Conservation (phyloP, 2,888 invertebrate species). For the Odontocolon sp. region DNA sequence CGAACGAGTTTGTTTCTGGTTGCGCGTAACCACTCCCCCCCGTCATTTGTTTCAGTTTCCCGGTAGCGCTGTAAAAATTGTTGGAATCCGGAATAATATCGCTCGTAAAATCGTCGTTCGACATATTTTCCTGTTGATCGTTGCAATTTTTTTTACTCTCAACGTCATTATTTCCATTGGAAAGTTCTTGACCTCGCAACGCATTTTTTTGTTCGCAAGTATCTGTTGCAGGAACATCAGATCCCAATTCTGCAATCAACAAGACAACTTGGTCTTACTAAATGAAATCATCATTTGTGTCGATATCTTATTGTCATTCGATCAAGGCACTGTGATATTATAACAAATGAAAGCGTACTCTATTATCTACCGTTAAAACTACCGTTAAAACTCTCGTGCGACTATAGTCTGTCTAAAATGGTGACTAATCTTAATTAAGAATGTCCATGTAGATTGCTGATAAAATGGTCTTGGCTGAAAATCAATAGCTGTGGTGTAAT, state of each 20-base stretch:
- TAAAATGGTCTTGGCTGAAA: background rate
- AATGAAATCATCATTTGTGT: background rate
- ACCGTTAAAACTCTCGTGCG: too few species aligned
- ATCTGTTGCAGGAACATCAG: slow-evolving; percentile 49
- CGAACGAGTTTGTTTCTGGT: slow-evolving; percentile 8
- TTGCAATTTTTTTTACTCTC: slow-evolving; percentile 24
- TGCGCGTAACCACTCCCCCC: slow-evolving; percentile 17
- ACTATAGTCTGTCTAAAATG: too few species aligned
- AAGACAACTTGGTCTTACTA: slow-evolving; percentile 43
- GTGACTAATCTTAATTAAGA: too few species aligned
- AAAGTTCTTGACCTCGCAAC: slow-evolving; percentile 22
- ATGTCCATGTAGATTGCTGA: too few species aligned
- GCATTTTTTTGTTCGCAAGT: slow-evolving; percentile 26
- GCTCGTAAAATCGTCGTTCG: slow-evolving; percentile 27
- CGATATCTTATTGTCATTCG: background rate
- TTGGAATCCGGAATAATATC: slow-evolving; percentile 37
- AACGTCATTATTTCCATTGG: slow-evolving; percentile 33
- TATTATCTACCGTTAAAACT: too few species aligned
- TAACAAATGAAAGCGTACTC: background rate
- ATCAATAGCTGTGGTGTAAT: background rate
- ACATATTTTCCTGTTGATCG: slow-evolving; percentile 19
- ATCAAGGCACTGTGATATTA: background rate
- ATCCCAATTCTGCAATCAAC: slow-evolving; percentile 61
- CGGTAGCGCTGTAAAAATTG: slow-evolving; percentile 25
- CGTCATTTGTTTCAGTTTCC: slow-evolving; percentile 6